Conservation (phyloP, 2,113 vertebrate genomes). For the Haemorhous mexicanus region DNA sequence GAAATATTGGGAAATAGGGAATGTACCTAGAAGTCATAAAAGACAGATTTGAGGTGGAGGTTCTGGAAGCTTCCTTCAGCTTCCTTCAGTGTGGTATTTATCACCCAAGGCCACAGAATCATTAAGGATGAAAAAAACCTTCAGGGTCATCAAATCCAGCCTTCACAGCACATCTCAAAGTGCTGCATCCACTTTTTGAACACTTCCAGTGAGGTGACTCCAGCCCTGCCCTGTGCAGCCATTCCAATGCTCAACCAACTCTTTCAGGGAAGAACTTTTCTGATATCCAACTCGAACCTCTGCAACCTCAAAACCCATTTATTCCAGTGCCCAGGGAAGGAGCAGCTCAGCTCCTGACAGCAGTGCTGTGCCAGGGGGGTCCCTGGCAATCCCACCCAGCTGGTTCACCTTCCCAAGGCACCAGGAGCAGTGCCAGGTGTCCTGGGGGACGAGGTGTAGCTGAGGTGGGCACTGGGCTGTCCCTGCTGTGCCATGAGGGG, state of each 20-base stretch:
- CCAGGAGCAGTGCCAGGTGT: background rate
- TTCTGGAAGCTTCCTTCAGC: background rate
- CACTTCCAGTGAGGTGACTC: background rate
- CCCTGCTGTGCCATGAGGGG: background rate
- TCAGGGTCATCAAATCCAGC: background rate
- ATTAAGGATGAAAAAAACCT: background rate
- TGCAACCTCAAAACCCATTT: background rate
- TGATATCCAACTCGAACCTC: background rate
- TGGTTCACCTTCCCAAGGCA: background rate
- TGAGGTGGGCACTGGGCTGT: background rate
- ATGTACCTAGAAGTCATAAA: background rate
- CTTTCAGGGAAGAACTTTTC: background rate
- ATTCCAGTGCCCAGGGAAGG: background rate
- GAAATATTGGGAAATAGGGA: background rate
- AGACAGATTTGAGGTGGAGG: background rate
- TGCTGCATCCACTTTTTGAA: background rate
- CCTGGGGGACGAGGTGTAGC: background rate
- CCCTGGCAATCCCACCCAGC: background rate
- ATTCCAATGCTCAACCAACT: too few relatives aligned
- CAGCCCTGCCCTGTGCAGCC: background rate
- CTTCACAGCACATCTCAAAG: background rate
- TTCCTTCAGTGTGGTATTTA: background rate
- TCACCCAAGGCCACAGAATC: background rate
- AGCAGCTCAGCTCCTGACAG: background rate
- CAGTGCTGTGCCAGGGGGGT: background rate